Percentiles rank a stretch among this genome's conserved stretches.
Conservation (phyloP, 1,140 invertebrate species). For the Drosophila sproati region DNA sequence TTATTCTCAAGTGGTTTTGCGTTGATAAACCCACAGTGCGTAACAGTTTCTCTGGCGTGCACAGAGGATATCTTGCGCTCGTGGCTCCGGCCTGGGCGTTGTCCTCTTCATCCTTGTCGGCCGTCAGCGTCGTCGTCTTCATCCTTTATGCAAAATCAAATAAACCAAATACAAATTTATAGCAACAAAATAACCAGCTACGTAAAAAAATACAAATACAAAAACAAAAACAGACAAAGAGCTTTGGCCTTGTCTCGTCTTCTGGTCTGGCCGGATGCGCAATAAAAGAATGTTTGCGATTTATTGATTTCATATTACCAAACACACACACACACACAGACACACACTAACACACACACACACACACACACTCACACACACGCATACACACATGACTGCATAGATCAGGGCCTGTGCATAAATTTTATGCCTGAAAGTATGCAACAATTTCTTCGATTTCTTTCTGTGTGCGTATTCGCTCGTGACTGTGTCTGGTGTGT, state of each 20-base stretch:
- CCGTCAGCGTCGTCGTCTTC: conserved; percentile 47
- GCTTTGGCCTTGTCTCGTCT: conserved; percentile 16
- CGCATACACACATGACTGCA: conserved; percentile 20
- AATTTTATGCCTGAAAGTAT: conserved; percentile 70
- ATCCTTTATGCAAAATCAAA: conserved; percentile 75
- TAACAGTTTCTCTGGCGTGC: conserved; percentile 36
- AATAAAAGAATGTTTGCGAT: conserved; percentile 73
- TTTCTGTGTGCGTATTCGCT: conserved; percentile 12
- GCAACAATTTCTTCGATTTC: conserved; percentile 50
- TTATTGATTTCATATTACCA: conserved; percentile 80
- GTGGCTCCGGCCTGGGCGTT: conserved; percentile 6
- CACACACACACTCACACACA: conserved; percentile 19
- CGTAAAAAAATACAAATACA: not conserved
- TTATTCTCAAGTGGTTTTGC: conserved; percentile 72
- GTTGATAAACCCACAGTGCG: conserved; percentile 76
- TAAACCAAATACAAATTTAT: conserved; percentile 69
- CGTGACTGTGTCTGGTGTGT: conserved; percentile 3
- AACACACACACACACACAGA: conserved; percentile 38
- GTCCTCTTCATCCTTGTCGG: conserved; percentile 51
- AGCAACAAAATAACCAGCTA: conserved; percentile 18
- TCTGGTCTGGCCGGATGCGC: conserved; percentile 30
- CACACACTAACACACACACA: conserved; percentile 30
- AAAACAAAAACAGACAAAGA: conserved; percentile 9
- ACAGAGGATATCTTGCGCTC: not conserved
- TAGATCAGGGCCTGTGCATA: conserved; percentile 53